phyloP scores from a whole-genome alignment of 2,113 vertebrate genomes.

The Chlamydotis undulata region DNA sequence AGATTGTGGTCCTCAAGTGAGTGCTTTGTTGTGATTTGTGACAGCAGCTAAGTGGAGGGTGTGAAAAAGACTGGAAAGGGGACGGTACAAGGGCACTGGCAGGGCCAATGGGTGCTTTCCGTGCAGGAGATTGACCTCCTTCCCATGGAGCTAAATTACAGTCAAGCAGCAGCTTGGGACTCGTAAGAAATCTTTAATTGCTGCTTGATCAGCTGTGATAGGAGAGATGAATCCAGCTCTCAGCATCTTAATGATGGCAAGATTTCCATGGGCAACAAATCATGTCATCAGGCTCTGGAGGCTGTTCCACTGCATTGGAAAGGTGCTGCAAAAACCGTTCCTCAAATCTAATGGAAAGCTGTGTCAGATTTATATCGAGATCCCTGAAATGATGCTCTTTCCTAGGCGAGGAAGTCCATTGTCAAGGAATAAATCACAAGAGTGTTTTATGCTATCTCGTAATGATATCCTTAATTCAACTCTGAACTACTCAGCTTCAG shows the following conservation, averaged over 20 bases:
- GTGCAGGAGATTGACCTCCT: background rate
- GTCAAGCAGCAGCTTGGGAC: background rate
- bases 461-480: background rate
- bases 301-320: background rate
- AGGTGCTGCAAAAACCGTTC: background rate
- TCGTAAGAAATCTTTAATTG: background rate
- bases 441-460: background rate
- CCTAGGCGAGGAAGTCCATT: background rate
- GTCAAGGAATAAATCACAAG: slow-evolving; percentile 3
- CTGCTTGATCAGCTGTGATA: background rate
- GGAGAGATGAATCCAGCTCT: background rate
- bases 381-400: background rate
- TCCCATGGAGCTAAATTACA: background rate
- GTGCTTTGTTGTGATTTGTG: background rate
- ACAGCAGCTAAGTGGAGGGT: background rate
- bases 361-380: slow-evolving; percentile 15
- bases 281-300: background rate
- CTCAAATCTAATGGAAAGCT: background rate
- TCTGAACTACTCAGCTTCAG: background rate
- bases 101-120: background rate
- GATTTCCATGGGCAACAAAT: background rate
- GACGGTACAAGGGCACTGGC: fast-evolving
- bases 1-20: background rate
- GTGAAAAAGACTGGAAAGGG: background rate
- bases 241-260: background rate